Conservation (phyloP, 2,113 vertebrate genomes). For the Jaculus jaculus region DNA sequence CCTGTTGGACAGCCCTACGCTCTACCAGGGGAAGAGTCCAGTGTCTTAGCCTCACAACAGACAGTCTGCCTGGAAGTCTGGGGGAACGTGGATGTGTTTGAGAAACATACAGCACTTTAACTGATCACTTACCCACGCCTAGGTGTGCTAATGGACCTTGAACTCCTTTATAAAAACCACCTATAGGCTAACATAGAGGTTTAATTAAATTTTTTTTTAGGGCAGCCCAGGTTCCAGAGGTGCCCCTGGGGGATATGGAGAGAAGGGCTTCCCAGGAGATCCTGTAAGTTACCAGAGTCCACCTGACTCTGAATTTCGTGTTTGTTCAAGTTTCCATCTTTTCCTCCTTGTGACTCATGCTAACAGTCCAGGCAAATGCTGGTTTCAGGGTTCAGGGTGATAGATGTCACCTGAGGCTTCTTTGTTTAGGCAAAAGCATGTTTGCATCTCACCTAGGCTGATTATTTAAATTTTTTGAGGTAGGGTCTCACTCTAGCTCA, state of each 20-base stretch:
- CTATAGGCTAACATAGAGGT: background rate
- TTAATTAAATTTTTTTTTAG: slow-evolving; percentile 55
- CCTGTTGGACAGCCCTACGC: background rate
- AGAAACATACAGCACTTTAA: background rate
- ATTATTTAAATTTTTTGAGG: background rate
- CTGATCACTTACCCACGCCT: background rate
- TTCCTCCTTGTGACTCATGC: background rate
- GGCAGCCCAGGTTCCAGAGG: slow-evolving; percentile 74
- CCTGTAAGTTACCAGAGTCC: slow-evolving; percentile 63
- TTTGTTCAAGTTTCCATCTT: background rate
- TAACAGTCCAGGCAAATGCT: background rate
- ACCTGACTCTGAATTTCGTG: background rate
- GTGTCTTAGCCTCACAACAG: background rate
- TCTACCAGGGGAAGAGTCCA: background rate
- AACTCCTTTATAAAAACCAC: background rate
- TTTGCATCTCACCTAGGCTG: background rate
- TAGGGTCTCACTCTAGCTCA: too few species aligned
- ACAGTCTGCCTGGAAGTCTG: background rate
- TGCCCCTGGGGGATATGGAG: slow-evolving; percentile 52
- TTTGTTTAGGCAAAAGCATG: background rate
- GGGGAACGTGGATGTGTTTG: background rate
- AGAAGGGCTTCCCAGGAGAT: slow-evolving; percentile 74
- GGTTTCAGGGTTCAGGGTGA: background rate
- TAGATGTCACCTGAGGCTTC: background rate
- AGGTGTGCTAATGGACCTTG: background rate